Percentiles rank a stretch among this genome's conserved stretches.
Evolutionary conservation across 1,140 invertebrate species (phyloP).

Genomic region (Vanessa tameamea): DNA sequence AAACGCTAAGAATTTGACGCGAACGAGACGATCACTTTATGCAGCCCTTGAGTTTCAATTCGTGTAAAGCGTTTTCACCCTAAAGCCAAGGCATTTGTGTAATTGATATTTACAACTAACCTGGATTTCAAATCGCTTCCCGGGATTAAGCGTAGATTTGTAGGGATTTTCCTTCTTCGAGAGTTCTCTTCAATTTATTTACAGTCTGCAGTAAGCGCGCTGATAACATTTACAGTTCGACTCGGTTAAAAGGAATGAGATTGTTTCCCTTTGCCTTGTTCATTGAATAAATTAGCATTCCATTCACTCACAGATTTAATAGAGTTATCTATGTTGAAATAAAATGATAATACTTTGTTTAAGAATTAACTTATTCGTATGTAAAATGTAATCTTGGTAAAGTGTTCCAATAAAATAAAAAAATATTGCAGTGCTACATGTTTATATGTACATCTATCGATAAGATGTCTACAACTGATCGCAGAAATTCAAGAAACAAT

Average conservation of each 20-base stretch:
- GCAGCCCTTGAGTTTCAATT: conserved; percentile 57
- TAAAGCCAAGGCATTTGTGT: conserved; percentile 71
- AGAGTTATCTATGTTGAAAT: not conserved
- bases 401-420: not conserved
- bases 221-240: conserved; percentile 48
- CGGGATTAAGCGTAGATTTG: conserved; percentile 71
- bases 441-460: conserved; percentile 5
- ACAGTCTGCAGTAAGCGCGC: conserved; percentile 45
- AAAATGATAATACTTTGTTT: too few relatives aligned
- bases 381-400: too few relatives aligned
- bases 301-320: not conserved
- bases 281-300: conserved; percentile 24
- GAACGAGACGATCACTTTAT: conserved; percentile 21
- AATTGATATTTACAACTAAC: conserved; percentile 80
- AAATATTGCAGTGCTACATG: not conserved
- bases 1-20: conserved; percentile 10
- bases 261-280: conserved; percentile 27
- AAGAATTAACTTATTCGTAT: not conserved
- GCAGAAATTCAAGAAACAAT: conserved; percentile 70
- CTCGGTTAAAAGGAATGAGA: conserved; percentile 27
- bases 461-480: conserved; percentile 37
- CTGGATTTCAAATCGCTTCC: conserved; percentile 70
- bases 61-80: conserved; percentile 56
- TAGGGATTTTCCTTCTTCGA: conserved; percentile 63
- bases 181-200: conserved; percentile 72